A percentile compares a stretch with the other conserved stretches of the same genome.
Conservation (phyloP, 1,140 invertebrate genomes). For the Cydia pomonella region DNA sequence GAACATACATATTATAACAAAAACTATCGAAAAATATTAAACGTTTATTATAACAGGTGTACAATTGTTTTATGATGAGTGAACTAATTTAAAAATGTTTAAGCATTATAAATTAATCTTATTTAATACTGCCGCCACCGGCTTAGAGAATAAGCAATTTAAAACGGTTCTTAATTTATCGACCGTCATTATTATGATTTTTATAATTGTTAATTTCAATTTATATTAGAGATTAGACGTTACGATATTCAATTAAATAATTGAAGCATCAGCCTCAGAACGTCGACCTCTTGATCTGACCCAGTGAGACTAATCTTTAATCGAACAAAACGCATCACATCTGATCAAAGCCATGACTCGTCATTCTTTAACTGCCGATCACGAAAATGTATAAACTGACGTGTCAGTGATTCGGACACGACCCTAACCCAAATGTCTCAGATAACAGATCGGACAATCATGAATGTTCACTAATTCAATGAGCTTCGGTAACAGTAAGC, state of each 20-base stretch:
- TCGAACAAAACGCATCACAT: constrained; percentile 43
- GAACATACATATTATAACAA: no score
- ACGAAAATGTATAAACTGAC: constrained; percentile 66
- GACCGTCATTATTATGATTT: constrained; percentile 25
- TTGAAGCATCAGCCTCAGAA: constrained; percentile 30
- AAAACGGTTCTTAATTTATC: constrained; percentile 28
- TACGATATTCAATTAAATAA: constrained; percentile 30
- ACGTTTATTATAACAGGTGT: no score
- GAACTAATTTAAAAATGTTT: not conserved
- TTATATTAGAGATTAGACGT: constrained; percentile 7
- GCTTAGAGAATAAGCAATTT: constrained; percentile 21
- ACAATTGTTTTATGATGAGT: not conserved
- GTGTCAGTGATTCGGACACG: constrained; percentile 62
- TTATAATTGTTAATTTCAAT: constrained; percentile 31
- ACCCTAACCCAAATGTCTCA: constrained; percentile 69
- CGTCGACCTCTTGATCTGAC: constrained; percentile 39
- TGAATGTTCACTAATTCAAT: constrained; percentile 69
- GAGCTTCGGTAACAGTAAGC: constrained; percentile 4
- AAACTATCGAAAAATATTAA: no score
- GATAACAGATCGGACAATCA: constrained; percentile 71
- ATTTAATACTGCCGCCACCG: not conserved
- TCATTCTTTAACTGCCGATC: constrained; percentile 67
- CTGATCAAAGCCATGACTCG: constrained; percentile 65
- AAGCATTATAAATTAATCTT: not conserved
- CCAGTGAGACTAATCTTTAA: constrained; percentile 35